These are phyloP conservation scores for Mechanitis messenoides DNA, from an alignment of 2,888 invertebrate species.

Conservation along the genomic window DNA sequence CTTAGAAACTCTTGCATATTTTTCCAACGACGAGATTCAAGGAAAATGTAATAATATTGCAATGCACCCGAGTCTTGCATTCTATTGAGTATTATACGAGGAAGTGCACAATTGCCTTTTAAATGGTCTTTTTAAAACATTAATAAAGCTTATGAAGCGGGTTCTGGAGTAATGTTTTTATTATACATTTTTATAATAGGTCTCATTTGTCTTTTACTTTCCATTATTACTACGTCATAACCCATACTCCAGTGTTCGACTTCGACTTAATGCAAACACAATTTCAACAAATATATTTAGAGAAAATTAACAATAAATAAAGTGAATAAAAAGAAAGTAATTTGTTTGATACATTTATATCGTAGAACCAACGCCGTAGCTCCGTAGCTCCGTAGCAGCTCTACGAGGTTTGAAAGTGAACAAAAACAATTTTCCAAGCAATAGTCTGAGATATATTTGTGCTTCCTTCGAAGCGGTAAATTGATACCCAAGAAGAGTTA, in stretches of 20 bases:
- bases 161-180: too few relatives aligned
- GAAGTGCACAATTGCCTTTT: constrained; percentile 26
- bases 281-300: too few relatives aligned
- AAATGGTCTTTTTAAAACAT: constrained; percentile 18
- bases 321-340: too few relatives aligned
- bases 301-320: too few relatives aligned
- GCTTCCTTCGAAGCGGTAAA: constrained; percentile 21
- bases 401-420: constrained; percentile 9
- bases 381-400: background rate
- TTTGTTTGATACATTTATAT: too few relatives aligned
- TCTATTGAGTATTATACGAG: constrained; percentile 36
- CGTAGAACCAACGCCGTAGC: background rate
- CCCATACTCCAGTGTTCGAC: too few relatives aligned
- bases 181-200: background rate
- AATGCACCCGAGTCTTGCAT: constrained; percentile 34
- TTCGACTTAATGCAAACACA: too few relatives aligned
- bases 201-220: too few relatives aligned
- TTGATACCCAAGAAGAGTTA: constrained; percentile 19
- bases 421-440: constrained; percentile 19
- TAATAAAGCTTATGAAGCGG: constrained; percentile 1
- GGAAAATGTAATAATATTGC: constrained; percentile 40
- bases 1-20: constrained; percentile 31
- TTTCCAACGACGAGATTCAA: constrained; percentile 33
- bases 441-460: constrained; percentile 18
- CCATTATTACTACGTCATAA: too few relatives aligned